Percentiles rank a stretch among this genome's conserved stretches.
phyloP scores from a whole-genome alignment of 2,888 invertebrate genomes.

The Limnephilus lunatus region DNA sequence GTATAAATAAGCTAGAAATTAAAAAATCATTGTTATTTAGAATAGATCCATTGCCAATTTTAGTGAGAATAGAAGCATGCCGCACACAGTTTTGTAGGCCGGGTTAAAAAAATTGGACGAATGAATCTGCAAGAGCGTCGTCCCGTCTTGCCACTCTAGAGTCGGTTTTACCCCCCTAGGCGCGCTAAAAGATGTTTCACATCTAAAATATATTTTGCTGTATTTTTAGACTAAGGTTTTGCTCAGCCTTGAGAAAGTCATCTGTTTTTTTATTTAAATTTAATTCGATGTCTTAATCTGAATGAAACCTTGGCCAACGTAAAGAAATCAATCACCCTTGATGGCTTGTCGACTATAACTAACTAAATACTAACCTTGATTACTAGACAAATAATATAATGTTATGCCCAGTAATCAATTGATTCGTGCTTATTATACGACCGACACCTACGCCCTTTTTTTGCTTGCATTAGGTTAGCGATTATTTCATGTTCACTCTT shows the following conservation, averaged over 20 bases:
- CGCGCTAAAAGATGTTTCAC: too few species aligned
- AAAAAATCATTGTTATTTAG: too few species aligned
- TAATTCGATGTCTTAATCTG: not conserved
- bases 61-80: too few species aligned
- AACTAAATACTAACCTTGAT: conserved; percentile 24
- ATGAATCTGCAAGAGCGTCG: too few species aligned
- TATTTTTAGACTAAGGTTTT: not conserved
- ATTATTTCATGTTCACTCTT: conserved; percentile 29
- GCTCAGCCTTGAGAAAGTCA: not conserved
- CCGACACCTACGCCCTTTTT: conserved; percentile 41
- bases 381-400: conserved; percentile 21
- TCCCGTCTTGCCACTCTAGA: too few species aligned
- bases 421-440: conserved; percentile 18
- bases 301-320: conserved; percentile 18
- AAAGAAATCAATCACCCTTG: conserved; percentile 28
- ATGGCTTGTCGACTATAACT: not conserved
- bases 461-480: not conserved
- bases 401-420: conserved; percentile 20
- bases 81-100: too few species aligned
- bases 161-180: too few species aligned
- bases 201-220: not conserved
- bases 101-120: too few species aligned
- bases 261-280: not conserved
- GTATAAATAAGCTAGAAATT: too few species aligned
- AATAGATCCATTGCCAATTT: too few species aligned